A percentile compares a stretch with the other conserved stretches of the same genome.
Conservation (phyloP, 2,113 vertebrate genomes). For the Leucopternis melanops region DNA sequence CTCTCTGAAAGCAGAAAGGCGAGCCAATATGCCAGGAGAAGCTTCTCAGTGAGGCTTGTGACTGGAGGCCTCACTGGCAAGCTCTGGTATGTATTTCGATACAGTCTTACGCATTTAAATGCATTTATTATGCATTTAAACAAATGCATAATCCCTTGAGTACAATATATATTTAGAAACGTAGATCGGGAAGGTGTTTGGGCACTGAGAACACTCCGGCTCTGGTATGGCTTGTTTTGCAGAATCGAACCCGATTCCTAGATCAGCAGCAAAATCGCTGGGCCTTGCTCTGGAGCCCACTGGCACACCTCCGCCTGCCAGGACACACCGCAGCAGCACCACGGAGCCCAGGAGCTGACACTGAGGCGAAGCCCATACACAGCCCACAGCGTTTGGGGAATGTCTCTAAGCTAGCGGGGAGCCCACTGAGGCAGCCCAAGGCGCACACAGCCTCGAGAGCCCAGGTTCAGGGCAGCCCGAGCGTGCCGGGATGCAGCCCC, state of each 20-base stretch:
- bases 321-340: rapidly evolving
- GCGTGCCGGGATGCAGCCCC: rapidly evolving
- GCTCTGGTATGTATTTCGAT: not conserved
- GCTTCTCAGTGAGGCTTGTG: not conserved
- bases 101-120: conserved; percentile 4
- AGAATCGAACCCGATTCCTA: not conserved
- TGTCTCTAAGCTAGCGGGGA: rapidly evolving
- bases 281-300: not conserved
- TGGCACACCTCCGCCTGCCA: not conserved
- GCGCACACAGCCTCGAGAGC: rapidly evolving
- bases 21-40: not conserved
- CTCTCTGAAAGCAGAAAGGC: not conserved
- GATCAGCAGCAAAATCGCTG: rapidly evolving
- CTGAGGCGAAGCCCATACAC: rapidly evolving
- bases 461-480: rapidly evolving
- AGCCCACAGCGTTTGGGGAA: not conserved
- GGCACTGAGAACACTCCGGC: not conserved
- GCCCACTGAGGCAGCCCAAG: not conserved
- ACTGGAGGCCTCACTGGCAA: conserved; percentile 17
- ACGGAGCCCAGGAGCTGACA: rapidly evolving
- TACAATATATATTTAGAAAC: conserved; percentile 18
- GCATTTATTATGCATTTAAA: conserved; percentile 63
- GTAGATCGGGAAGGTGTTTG: not conserved
- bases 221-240: not conserved
- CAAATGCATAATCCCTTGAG: conserved; percentile 46